Evolutionary conservation across 2,113 vertebrate species (phyloP).

Genomic region (Myrmecobius fasciatus): DNA sequence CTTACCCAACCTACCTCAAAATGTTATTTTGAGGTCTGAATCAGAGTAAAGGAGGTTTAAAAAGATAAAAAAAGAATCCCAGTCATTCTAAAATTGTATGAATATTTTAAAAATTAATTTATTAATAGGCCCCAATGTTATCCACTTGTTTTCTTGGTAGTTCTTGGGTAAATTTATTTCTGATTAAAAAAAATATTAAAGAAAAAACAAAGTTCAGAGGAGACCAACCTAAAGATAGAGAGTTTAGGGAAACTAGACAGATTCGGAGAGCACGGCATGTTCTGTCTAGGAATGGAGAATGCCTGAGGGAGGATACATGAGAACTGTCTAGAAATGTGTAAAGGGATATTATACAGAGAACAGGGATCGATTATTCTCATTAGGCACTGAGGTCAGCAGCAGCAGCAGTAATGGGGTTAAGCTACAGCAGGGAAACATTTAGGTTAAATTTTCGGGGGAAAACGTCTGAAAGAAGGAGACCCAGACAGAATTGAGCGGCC

Average conservation of each 20-base stretch:
- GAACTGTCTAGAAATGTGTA: conserved; percentile 61
- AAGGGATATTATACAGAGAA: conserved; percentile 51
- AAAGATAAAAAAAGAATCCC: background rate
- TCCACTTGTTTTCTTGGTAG: background rate
- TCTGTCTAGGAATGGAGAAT: background rate
- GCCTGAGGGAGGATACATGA: conserved; percentile 13
- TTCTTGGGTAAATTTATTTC: background rate
- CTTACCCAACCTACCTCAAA: background rate
- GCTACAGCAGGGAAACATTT: background rate
- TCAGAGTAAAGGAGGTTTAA: background rate
- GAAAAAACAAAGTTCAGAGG: background rate
- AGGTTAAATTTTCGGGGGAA: background rate
- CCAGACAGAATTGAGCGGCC: background rate
- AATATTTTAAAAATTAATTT: background rate
- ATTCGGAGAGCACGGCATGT: background rate
- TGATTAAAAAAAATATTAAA: background rate
- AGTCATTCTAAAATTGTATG: background rate
- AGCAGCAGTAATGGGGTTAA: background rate
- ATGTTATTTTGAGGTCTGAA: background rate
- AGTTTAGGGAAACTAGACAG: background rate
- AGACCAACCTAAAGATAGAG: background rate
- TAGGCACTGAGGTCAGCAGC: background rate
- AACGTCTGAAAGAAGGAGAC: background rate
- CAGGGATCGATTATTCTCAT: conserved; percentile 59
- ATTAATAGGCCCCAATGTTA: background rate